phyloP scores from a whole-genome alignment of 2,113 vertebrate genomes.

The Cairina moschata region DNA sequence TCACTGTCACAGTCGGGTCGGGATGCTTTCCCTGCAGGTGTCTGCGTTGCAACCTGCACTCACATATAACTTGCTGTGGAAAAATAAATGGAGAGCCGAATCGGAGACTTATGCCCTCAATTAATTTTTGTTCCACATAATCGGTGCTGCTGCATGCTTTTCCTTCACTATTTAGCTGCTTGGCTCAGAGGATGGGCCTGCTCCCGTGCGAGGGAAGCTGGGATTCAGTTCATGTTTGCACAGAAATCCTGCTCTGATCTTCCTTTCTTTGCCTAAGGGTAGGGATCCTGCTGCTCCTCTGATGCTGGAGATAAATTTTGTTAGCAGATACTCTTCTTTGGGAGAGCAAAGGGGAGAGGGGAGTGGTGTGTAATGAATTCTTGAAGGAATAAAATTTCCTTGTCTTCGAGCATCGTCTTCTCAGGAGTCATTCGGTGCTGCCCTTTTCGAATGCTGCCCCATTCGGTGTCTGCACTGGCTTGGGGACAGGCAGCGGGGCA shows the following conservation, averaged over 20 bases:
- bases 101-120: constrained; percentile 40
- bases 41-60: not conserved
- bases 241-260: constrained; percentile 41
- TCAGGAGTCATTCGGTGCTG: not conserved
- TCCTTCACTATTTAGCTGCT: constrained; percentile 39
- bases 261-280: constrained; percentile 15
- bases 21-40: constrained; percentile 43
- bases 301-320: constrained; percentile 40
- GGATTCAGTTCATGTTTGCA: not conserved
- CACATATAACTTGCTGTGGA: constrained; percentile 21
- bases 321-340: constrained; percentile 20
- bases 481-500: not conserved
- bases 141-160: constrained; percentile 1
- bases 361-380: not conserved
- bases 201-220: not conserved
- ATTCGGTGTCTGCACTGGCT: not conserved
- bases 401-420: not conserved
- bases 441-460: too few species aligned
- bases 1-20: not conserved
- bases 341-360: constrained; percentile 40
- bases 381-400: not conserved
- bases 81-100: constrained; percentile 39
- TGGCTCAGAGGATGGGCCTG: not conserved
- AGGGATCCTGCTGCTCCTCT: constrained; percentile 46
- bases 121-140: constrained; percentile 68